phyloP scores from a whole-genome alignment of 2,888 invertebrate species.

The Lydus trimaculatus region DNA sequence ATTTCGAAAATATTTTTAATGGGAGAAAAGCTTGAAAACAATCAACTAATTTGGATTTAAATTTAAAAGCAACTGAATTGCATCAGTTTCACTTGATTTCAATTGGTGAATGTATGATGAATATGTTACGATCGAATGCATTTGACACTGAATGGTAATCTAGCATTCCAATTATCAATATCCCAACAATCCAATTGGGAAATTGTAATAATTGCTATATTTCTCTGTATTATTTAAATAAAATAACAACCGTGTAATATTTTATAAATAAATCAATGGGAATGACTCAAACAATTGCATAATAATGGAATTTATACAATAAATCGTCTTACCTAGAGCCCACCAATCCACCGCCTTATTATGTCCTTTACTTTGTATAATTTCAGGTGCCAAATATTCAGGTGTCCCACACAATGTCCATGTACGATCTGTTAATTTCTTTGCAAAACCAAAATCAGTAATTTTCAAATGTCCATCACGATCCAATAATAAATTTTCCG shows the following conservation, averaged over 20 bases:
- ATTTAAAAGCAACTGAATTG: not conserved
- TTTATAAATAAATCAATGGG: not conserved
- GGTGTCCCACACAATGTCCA: conserved; percentile 98
- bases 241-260: not conserved
- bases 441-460: conserved; percentile 98
- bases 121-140: not conserved
- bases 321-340: conserved; percentile 79
- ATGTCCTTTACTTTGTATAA: conserved; percentile 97
- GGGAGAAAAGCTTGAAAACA: not conserved
- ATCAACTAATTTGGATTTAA: not conserved
- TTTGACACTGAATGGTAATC: conserved; percentile 3
- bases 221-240: not conserved
- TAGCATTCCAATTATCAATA: not conserved
- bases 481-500: conserved; percentile 93
- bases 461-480: conserved; percentile 95
- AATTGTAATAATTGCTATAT: not conserved
- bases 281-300: not conserved
- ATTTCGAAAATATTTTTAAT: not conserved
- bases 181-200: not conserved
- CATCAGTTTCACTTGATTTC: conserved; percentile 1
- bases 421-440: conserved; percentile 91
- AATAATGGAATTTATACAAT: not conserved
- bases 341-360: conserved; percentile 99
- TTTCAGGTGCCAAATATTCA: conserved; percentile 96
- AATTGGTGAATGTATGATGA: conserved; percentile 3